phyloP scores from a whole-genome alignment of 2,888 invertebrate species.

The Heterodera filipjevi region DNA sequence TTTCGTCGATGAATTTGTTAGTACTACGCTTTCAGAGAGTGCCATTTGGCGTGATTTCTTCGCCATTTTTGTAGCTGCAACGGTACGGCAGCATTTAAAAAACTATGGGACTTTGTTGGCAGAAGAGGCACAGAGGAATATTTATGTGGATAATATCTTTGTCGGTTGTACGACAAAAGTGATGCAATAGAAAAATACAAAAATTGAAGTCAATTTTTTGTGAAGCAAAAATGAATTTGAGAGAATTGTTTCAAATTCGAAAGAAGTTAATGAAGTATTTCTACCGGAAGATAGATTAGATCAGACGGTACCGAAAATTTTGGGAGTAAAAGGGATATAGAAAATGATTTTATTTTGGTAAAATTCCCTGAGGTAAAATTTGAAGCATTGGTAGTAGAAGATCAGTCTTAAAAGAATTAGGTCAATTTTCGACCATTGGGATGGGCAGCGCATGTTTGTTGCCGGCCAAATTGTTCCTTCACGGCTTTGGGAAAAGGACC shows the following conservation, averaged over 20 bases:
- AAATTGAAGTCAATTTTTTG: slow-evolving; percentile 38
- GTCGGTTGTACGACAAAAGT: not conserved
- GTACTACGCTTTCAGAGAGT: slow-evolving; percentile 34
- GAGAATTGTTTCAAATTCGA: slow-evolving; percentile 34
- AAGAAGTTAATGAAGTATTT: not conserved
- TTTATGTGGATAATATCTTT: slow-evolving; percentile 45
- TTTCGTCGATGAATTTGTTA: slow-evolving; percentile 25
- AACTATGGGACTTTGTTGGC: slow-evolving; percentile 22
- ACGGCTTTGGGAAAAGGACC: slow-evolving; percentile 30
- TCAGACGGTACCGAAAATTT: slow-evolving; percentile 3
- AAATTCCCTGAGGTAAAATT: not conserved
- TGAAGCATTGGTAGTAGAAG: slow-evolving; percentile 13
- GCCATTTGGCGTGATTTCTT: slow-evolving; percentile 38
- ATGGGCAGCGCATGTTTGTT: slow-evolving; percentile 19
- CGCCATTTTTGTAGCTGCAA: slow-evolving; percentile 32
- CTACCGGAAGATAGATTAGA: not conserved
- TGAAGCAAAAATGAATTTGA: slow-evolving; percentile 38
- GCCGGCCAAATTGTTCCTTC: slow-evolving; percentile 34
- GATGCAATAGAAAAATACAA: slow-evolving; percentile 26
- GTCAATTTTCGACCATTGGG: slow-evolving; percentile 41
- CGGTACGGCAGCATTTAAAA: slow-evolving; percentile 14
- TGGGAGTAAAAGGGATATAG: slow-evolving; percentile 28
- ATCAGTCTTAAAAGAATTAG: slow-evolving; percentile 22
- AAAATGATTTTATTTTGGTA: slow-evolving; percentile 15
- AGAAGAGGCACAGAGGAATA: slow-evolving; percentile 21